A percentile compares a stretch with the other conserved stretches of the same genome.
Evolutionary conservation across 1,140 invertebrate species (phyloP).

Genomic region (Macrostomum lignano): DNA sequence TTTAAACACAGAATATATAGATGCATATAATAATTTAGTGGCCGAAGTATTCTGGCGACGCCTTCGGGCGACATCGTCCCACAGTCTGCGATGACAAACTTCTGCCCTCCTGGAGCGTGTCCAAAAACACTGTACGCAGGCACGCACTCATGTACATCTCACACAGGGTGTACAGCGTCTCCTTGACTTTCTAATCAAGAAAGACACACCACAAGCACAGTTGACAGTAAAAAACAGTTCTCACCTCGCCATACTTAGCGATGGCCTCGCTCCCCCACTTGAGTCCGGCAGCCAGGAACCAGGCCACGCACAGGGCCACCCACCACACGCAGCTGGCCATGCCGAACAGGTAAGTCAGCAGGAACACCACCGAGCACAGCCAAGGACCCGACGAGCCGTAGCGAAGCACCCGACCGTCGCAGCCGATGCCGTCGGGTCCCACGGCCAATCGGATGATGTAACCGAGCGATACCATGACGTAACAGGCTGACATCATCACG

Average conservation of each 20-base stretch:
- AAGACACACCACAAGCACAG: not conserved
- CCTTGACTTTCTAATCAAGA: no score
- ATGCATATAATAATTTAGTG: no score
- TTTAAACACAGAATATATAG: no score
- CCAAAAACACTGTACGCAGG: no score
- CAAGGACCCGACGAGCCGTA: slow-evolving; percentile 43
- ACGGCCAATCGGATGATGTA: slow-evolving; percentile 55
- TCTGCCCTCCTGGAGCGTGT: no score
- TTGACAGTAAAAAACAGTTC: not conserved
- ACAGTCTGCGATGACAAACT: no score
- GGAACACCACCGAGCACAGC: slow-evolving; percentile 50
- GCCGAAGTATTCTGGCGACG: no score
- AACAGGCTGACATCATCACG: slow-evolving; percentile 82
- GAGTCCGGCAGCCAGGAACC: slow-evolving; percentile 49
- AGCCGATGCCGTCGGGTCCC: slow-evolving; percentile 60
- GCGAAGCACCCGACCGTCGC: slow-evolving; percentile 28
- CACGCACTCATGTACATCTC: no score
- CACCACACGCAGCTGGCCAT: slow-evolving; percentile 58
- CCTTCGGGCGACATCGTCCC: no score
- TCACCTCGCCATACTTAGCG: slow-evolving; percentile 57
- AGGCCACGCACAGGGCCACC: slow-evolving; percentile 44
- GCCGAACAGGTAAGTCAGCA: slow-evolving; percentile 61
- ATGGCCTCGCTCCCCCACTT: slow-evolving; percentile 63
- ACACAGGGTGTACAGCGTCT: not conserved
- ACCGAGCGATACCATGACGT: slow-evolving; percentile 63